These are phyloP conservation scores for Schizaphis graminum DNA, from an alignment of 2,888 invertebrate species.

Conservation along the genomic window DNA sequence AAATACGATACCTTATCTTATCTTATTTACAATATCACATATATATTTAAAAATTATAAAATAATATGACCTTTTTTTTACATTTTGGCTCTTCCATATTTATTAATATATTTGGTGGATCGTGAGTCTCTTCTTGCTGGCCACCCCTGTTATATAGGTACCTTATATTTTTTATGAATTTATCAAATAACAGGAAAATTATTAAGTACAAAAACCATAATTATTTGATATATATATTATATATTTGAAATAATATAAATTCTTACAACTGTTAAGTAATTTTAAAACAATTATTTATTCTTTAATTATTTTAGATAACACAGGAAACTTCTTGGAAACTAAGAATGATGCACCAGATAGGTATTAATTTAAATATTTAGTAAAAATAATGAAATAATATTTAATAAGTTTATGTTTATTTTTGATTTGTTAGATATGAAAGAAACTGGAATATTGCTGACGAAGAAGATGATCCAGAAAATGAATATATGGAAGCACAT, in stretches of 20 bases:
- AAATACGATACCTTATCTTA: too few species aligned
- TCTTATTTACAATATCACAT: too few species aligned
- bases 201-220: background rate
- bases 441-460: conserved; percentile 58
- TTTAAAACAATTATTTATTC: background rate
- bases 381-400: background rate
- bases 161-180: background rate
- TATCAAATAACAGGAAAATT: background rate
- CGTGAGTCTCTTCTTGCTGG: too few species aligned
- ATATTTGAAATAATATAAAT: too few species aligned
- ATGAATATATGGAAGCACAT: conserved; percentile 64
- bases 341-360: conserved; percentile 32
- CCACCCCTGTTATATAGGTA: too few species aligned
- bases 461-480: conserved; percentile 62
- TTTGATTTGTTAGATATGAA: conserved; percentile 21
- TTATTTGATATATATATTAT: background rate
- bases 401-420: background rate
- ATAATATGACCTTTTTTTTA: too few species aligned
- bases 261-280: background rate
- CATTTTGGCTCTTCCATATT: too few species aligned
- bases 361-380: conserved; percentile 28
- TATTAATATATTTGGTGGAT: too few species aligned
- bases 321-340: background rate
- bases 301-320: conserved; percentile 52
- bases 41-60: too few species aligned